phyloP scores from a whole-genome alignment of 1,140 invertebrate genomes.

The Idris sp. region DNA sequence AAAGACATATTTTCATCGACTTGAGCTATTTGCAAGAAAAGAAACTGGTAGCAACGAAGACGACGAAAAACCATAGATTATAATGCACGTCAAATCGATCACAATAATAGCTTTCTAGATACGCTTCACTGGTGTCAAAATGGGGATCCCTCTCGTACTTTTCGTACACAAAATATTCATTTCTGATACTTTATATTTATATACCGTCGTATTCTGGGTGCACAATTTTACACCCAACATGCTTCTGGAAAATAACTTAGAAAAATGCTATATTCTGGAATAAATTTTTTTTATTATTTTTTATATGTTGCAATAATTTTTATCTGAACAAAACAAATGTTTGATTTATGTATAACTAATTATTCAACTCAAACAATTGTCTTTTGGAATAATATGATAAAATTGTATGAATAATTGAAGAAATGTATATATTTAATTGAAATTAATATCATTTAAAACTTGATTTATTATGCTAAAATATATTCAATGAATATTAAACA shows the following conservation, averaged over 20 bases:
- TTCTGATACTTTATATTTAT: conserved; percentile 21
- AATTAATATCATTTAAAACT: no score
- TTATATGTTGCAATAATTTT: no score
- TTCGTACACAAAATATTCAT: conserved; percentile 31
- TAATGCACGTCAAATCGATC: conserved; percentile 48
- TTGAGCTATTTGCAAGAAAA: conserved; percentile 33
- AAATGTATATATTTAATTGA: conserved; percentile 4
- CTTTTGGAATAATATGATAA: no score
- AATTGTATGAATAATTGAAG: no score
- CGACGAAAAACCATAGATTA: conserved; percentile 39
- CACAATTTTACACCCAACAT: conserved; percentile 16
- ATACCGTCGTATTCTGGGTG: neutral
- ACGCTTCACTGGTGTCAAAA: conserved; percentile 43
- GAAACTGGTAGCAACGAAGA: conserved; percentile 32
- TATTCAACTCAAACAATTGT: no score
- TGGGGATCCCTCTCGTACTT: conserved; percentile 12
- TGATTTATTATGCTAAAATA: no score
- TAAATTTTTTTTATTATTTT: no score
- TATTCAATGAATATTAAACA: no score
- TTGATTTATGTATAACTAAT: no score
- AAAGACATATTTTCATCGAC: conserved; percentile 41
- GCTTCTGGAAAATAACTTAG: neutral
- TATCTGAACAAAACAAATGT: no score
- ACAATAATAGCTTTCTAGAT: conserved; percentile 40
- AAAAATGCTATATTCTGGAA: neutral